Evolutionary conservation across 2,888 invertebrate species (phyloP), one percentile per base, ranked within the genome.

Genomic region (Dascillus cervinus): DNA sequence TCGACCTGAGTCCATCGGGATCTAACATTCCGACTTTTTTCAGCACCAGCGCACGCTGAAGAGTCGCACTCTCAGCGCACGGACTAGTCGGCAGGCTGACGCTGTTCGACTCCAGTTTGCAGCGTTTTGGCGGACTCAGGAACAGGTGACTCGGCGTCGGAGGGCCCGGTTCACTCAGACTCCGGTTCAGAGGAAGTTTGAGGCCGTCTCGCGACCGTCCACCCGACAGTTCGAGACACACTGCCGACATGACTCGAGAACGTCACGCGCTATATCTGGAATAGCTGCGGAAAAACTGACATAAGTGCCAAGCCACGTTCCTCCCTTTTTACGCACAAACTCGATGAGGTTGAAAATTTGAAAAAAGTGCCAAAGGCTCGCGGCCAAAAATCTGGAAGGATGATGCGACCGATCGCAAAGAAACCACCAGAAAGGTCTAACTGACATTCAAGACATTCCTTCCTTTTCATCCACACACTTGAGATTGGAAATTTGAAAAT

Each of bases 91-190:
- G 72, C 13, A 72, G 52, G 49, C 64, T 64, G 12, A 60, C 57
- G 46, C 54, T 55, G 25, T 55, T 28, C 26, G 68, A 55, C 64
- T 72, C 72, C 69, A 72, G 69, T 47, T 72, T 72, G 70, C 68
- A 71, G 33, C 56, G 62, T 53, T 71, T 71, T 22, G 68, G 59
- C 5, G 68, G 64, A 42, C 58, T 61, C 34, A 57, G 46, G 34
- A 59, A 54, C 34, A 55, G 45, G 39, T 58, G 56, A 23, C 55
- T 52, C 27, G 58, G 52, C 24, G 55, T 55, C 27, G 54, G 53
- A 26, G 71, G 70, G 29, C 72, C 72, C 9, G 72, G 72, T 58
- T 73, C 73, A 55, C 72, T 72, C 45, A 71, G 60, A 49, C 72
- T 72, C 38, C 72, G 62, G 53, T 72, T 72, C 53, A 73, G 55